A percentile compares a stretch with the other conserved stretches of the same genome.
Conservation (phyloP, 2,888 invertebrate genomes). For the Conistra vaccinii region DNA sequence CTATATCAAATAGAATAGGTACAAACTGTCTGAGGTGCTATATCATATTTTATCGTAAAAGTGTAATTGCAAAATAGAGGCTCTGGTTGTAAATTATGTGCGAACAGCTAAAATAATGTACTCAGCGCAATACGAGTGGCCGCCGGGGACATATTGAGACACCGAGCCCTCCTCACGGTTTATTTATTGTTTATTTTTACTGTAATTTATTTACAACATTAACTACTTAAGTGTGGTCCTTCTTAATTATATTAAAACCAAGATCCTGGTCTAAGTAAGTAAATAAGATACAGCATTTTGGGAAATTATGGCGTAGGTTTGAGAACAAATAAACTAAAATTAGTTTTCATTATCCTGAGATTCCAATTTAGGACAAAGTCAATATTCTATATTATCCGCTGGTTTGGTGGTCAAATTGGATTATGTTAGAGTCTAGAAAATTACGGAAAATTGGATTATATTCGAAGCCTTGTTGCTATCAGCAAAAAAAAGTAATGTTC, state of each 20-base stretch:
- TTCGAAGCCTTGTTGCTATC: slow-evolving; percentile 17
- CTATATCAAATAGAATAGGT: slow-evolving; percentile 54
- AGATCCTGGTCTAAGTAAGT: not conserved
- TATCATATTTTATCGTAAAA: slow-evolving; percentile 65
- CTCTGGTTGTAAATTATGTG: slow-evolving; percentile 78
- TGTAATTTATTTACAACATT: slow-evolving; percentile 16
- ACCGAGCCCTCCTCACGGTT: slow-evolving; percentile 67
- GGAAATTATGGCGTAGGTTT: not conserved
- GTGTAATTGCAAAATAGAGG: slow-evolving; percentile 73
- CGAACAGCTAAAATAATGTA: slow-evolving; percentile 76
- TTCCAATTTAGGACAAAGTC: slow-evolving; percentile 36
- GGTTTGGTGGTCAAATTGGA: slow-evolving; percentile 19
- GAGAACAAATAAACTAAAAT: slow-evolving; percentile 15
- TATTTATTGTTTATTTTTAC: slow-evolving; percentile 71
- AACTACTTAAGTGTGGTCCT: not conserved
- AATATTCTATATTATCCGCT: slow-evolving; percentile 28
- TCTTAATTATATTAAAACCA: slow-evolving; percentile 27
- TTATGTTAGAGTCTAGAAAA: slow-evolving; percentile 30
- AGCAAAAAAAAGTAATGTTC: slow-evolving; percentile 31
- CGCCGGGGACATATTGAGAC: slow-evolving; percentile 78
- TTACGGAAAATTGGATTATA: slow-evolving; percentile 32
- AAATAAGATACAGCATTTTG: not conserved
- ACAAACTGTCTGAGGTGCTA: slow-evolving; percentile 49
- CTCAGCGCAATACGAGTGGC: slow-evolving; percentile 73
- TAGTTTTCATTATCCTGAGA: slow-evolving; percentile 10